Base-by-base conservation (phyloP, 1,140 invertebrate species). In the Cyclargus thomasi region DNA sequence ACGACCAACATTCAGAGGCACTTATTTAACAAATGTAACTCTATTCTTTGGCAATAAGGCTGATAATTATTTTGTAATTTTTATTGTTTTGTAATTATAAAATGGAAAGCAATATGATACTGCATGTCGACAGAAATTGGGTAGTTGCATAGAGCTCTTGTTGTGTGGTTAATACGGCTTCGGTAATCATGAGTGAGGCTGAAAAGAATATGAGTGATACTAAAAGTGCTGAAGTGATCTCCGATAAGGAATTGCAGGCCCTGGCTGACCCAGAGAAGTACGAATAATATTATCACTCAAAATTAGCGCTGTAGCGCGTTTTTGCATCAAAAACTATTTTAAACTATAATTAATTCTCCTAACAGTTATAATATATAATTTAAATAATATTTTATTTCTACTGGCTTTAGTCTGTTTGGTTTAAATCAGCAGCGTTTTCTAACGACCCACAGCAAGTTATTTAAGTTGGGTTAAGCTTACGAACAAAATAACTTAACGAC, bases 71-170 rank as follows among this genome's bases (percentile, higher is more conserved):
- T 47, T 47, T 47, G 39, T 47, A 47, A 47, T 47, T 47, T 16
- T 16, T 14, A 11, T 8, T 47, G 11, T 47, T 47, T 47, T 47
- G 39, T 47, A 47, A 47, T 16, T 47, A 47, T 47, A 47, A 47
- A 47, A 47, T 47, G 10, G 14, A 47, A 47, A 21, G 55, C 55
- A 59, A 59, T 59, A 59, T 59, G 55, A 59, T 59, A 59, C 18
- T 59, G 55, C 55, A 59, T 55, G 18, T 59, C 18, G 18, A 59
- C 55, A 59, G 18, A 59, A 59, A 59, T 59, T 11, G 0, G 18
- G 55, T 59, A 59, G 55, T 21, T 59, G 55, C 55, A 55, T 55
- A 20, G 18, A 17, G 20, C 10, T 47, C 7, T 16, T 1, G 39
- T 47, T 11, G 39, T 47, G 39, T 47, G 39, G 39, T 47, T 47